Evolutionary conservation across 2,113 vertebrate genomes (phyloP).

Genomic region (Myodes glareolus): DNA sequence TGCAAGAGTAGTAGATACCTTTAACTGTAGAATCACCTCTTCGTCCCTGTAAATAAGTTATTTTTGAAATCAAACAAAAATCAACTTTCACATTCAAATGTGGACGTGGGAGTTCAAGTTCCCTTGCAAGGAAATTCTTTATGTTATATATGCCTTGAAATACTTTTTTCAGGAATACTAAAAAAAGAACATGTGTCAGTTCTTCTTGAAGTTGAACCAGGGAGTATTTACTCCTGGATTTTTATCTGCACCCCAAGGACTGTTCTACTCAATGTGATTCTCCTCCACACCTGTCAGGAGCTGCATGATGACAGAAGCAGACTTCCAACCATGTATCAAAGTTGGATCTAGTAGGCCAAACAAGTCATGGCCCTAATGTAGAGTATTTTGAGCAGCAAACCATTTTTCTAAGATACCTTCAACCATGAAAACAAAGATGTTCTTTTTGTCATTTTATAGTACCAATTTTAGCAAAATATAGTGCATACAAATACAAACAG

Average conservation of each 20-base stretch:
- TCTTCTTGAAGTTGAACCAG: neutral
- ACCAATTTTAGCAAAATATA: constrained; percentile 40
- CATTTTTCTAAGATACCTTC: constrained; percentile 20
- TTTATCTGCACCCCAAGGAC: neutral
- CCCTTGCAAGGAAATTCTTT: neutral
- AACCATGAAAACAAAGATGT: constrained; percentile 31
- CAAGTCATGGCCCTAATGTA: neutral
- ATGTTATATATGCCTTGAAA: neutral
- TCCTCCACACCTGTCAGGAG: neutral
- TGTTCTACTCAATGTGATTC: neutral
- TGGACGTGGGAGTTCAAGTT: neutral
- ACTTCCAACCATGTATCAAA: neutral
- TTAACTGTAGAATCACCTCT: neutral
- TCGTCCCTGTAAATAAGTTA: neutral
- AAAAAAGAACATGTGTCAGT: neutral
- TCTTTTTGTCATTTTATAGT: constrained; percentile 14
- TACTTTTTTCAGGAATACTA: rapidly evolving
- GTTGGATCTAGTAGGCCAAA: neutral
- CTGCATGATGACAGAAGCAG: neutral
- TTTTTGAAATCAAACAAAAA: constrained; percentile 3
- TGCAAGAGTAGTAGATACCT: neutral
- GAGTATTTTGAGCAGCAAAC: neutral
- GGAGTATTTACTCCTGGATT: neutral
- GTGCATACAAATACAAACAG: neutral
- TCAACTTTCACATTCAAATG: neutral